Base-by-base conservation (phyloP, 1,140 invertebrate genomes). In the Trypoxylus dichotomus region DNA sequence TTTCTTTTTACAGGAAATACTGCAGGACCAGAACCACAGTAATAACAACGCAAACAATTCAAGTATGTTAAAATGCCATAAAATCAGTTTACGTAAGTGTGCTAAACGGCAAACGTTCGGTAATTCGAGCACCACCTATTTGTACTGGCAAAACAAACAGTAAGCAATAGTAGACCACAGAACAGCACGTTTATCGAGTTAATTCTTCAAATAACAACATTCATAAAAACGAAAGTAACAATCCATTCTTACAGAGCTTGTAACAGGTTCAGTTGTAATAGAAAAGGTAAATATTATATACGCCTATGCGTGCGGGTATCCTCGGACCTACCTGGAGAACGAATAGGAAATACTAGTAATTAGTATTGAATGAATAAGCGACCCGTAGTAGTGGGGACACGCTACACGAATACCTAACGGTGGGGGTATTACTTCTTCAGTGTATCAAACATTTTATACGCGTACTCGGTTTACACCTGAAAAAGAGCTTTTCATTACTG, bases 271-370 rank as follows among this genome's bases (percentile, higher is more conserved):
- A 10, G 60, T 68, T 68, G 60, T 68, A 68, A 68, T 25, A 68
- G 60, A 15, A 68, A 68, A 25, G 15, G 60, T 29, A 68, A 68
- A 68, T 68, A 68, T 24, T 24, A 68, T 58, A 58, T 54, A 54
- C 47, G 19, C 19, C 47, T 54, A 68, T 68, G 24, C 60, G 27
- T 68, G 24, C 27, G 11, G 10, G 15, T 24, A 68, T 37, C 32
- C 32, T 37, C 32, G 32, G 60, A 68, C 60, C 60, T 68, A 68
- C 60, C 60, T 24, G 60, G 21, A 68, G 24, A 29, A 29, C 60
- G 24, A 68, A 68, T 68, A 68, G 60, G 60, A 68, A 68, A 68
- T 68, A 68, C 60, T 68, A 68, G 60, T 68, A 68, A 68, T 68
- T 68, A 68, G 60, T 68, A 68, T 68, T 68, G 60, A 68, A 68